These are phyloP conservation scores for Drosophila bocki DNA, from an alignment of 1,140 invertebrate species.

Conservation along the genomic window DNA sequence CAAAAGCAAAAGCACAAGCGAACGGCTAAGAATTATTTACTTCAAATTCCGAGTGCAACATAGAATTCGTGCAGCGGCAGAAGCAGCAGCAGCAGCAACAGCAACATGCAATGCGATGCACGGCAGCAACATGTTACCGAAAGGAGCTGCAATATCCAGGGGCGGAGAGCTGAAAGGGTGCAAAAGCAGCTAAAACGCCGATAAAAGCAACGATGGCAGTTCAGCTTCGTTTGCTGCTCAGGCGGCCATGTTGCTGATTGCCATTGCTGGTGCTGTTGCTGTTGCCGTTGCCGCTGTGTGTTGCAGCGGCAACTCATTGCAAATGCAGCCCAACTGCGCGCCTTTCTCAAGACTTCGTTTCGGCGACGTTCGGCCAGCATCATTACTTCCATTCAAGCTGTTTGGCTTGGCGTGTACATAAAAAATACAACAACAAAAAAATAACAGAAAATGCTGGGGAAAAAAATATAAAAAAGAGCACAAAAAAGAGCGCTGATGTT, in stretches of 20 bases:
- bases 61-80: constrained; percentile 78
- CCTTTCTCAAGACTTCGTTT: constrained; percentile 77
- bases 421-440: constrained; percentile 55
- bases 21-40: constrained; percentile 78
- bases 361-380: constrained; percentile 67
- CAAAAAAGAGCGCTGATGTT: constrained; percentile 44
- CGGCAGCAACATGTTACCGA: constrained; percentile 76
- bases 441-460: constrained; percentile 9
- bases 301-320: constrained; percentile 75
- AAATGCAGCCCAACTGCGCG: constrained; percentile 78
- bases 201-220: constrained; percentile 79
- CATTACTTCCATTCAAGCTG: constrained; percentile 84
- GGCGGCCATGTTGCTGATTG: constrained; percentile 82
- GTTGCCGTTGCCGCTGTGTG: constrained; percentile 56
- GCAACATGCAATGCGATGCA: constrained; percentile 59
- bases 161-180: constrained; percentile 7
- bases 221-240: constrained; percentile 83
- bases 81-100: constrained; percentile 12
- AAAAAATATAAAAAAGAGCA: constrained; percentile 17
- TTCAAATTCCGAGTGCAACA: constrained; percentile 82
- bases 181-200: constrained; percentile 69
- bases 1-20: constrained; percentile 24
- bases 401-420: constrained; percentile 82
- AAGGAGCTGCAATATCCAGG: constrained; percentile 40
- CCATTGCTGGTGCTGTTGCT: constrained; percentile 57